Evolutionary conservation across 2,888 invertebrate genomes (phyloP).

Genomic region (Diachrysia chrysitis): DNA sequence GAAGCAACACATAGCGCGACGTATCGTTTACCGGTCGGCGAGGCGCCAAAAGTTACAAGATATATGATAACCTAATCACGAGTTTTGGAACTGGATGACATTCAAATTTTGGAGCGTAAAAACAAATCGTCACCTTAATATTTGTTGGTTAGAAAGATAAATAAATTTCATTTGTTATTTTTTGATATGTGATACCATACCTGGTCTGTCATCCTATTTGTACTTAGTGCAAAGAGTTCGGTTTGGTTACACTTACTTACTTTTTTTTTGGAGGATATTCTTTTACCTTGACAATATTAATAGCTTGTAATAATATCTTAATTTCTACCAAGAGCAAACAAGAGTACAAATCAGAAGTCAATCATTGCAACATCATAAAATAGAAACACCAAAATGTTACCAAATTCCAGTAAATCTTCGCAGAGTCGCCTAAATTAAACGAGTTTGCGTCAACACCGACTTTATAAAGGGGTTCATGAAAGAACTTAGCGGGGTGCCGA

Average conservation of each 20-base stretch:
- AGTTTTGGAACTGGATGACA: not conserved
- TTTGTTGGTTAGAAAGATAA: not conserved
- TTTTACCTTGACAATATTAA: not conserved
- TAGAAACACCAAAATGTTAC: slow-evolving; percentile 5
- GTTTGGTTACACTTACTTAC: too few relatives aligned
- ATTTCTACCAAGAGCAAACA: too few relatives aligned
- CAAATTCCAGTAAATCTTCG: not conserved
- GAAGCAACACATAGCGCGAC: not conserved
- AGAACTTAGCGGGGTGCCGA: slow-evolving; percentile 44
- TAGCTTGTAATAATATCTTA: too few relatives aligned
- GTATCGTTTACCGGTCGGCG: not conserved
- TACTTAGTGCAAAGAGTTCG: too few relatives aligned
- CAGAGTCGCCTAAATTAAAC: slow-evolving; percentile 20
- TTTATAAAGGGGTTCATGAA: slow-evolving; percentile 42
- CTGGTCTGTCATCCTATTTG: too few relatives aligned
- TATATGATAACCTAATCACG: slow-evolving; percentile 2
- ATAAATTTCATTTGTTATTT: too few relatives aligned
- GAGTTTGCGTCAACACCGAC: slow-evolving; percentile 20
- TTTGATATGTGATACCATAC: too few relatives aligned
- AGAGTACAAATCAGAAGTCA: not conserved
- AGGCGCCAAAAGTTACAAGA: not conserved
- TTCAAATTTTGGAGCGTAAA: not conserved
- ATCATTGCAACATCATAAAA: not conserved
- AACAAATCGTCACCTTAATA: not conserved
- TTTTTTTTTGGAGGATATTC: too few relatives aligned